Percentiles rank a stretch among this genome's conserved stretches.
These are phyloP conservation scores for Ophiothrix spiculata DNA, from an alignment of 35 echinoderm and acorn worm genomes.

Conservation along the genomic window DNA sequence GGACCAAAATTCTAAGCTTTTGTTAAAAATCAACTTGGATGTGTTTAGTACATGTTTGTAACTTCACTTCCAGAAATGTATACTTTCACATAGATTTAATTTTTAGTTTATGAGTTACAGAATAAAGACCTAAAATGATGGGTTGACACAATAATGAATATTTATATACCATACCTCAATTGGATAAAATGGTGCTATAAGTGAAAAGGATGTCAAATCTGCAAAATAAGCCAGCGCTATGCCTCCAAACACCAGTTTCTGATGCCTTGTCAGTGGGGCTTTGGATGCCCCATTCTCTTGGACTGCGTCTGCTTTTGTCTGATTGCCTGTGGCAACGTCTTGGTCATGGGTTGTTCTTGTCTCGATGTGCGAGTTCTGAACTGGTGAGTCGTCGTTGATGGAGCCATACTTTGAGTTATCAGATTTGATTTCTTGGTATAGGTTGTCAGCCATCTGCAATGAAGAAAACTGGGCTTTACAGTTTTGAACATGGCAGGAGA, in stretches of 20 bases:
- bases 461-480: too few species aligned
- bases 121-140: too few species aligned
- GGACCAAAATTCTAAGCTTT: too few species aligned
- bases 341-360: neutral
- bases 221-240: slow-evolving; percentile 36
- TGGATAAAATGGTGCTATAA: slow-evolving; percentile 63
- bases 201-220: slow-evolving; percentile 37
- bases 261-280: neutral
- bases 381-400: neutral
- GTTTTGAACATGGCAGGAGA: too few species aligned
- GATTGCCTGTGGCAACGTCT: neutral
- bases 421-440: neutral
- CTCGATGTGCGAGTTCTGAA: neutral
- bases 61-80: too few species aligned
- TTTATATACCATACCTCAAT: slow-evolving; percentile 54
- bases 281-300: neutral
- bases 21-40: too few species aligned
- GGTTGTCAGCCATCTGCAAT: neutral
- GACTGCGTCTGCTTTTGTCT: neutral
- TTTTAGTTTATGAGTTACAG: too few species aligned
- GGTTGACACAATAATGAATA: too few species aligned
- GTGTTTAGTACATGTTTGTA: too few species aligned
- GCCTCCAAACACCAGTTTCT: slow-evolving; percentile 37
- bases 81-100: too few species aligned
- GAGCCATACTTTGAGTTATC: neutral